A percentile compares a stretch with the other conserved stretches of the same genome.
Conservation (phyloP, 2,113 vertebrate species). For the Natator depressus region DNA sequence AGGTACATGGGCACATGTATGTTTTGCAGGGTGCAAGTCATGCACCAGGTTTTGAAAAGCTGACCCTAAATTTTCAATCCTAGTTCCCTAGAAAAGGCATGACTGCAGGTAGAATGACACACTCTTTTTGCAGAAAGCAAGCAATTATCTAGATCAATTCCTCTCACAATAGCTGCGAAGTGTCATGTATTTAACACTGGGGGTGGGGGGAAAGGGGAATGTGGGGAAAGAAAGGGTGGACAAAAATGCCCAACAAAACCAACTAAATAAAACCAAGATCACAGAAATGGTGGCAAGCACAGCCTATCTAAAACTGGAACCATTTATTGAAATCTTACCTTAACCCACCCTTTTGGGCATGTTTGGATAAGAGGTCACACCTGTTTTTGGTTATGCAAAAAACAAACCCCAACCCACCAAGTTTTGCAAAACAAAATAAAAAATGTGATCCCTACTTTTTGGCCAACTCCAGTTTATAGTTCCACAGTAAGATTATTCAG, state of each 20-base stretch:
- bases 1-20: not conserved
- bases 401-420: not conserved
- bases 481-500: not conserved
- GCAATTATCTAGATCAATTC: not conserved
- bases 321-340: not conserved
- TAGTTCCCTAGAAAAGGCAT: not conserved
- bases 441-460: not conserved
- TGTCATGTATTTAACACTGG: not conserved
- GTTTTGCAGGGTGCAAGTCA: not conserved
- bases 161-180: not conserved
- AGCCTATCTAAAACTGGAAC: not conserved
- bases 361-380: not conserved
- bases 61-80: not conserved
- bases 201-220: fast-evolving
- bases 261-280: not conserved
- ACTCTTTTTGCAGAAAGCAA: not conserved
- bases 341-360: not conserved
- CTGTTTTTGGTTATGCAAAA: not conserved
- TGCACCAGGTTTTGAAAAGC: not conserved
- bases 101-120: not conserved
- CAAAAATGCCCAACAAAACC: not conserved
- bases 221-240: not conserved
- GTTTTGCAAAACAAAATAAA: not conserved
- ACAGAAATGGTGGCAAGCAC: not conserved
- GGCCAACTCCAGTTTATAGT: not conserved